A percentile compares a stretch with the other conserved stretches of the same genome.
Evolutionary conservation across 2,797 vertebrate species (phyloP).

Genomic region (Hippoglossus hippoglossus): DNA sequence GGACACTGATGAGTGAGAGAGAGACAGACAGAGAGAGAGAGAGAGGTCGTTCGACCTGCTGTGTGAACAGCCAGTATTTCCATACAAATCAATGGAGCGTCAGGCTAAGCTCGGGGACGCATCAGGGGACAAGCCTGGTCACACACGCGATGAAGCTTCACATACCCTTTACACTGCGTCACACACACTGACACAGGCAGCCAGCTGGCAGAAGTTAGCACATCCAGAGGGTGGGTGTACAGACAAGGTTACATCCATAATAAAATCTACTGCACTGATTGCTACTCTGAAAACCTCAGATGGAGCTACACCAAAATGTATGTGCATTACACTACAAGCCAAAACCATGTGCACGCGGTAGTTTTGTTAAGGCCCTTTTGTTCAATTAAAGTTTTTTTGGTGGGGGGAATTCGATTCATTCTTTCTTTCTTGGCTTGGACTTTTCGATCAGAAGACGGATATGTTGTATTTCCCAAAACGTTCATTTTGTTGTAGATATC

Average conservation of each 20-base stretch:
- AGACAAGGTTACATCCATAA: conserved; percentile 55
- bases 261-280: conserved; percentile 47
- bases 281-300: conserved; percentile 11
- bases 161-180: conserved; percentile 47
- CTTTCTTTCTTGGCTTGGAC: not conserved
- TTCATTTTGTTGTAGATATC: not conserved
- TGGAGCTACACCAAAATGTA: not conserved
- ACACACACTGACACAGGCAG: conserved; percentile 33
- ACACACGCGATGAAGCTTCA: conserved; percentile 54
- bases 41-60: conserved; percentile 65
- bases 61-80: conserved; percentile 80
- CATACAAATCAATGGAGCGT: conserved; percentile 84
- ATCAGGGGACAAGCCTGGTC: conserved; percentile 67
- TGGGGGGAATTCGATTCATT: not conserved
- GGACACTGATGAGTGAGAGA: conserved; percentile 69
- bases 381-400: not conserved
- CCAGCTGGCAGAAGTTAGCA: conserved; percentile 51
- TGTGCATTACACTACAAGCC: too few species aligned
- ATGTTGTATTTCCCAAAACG: not conserved
- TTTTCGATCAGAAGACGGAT: not conserved
- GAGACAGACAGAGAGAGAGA: conserved; percentile 38
- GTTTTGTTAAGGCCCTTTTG: not conserved
- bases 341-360: not conserved
- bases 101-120: conserved; percentile 67
- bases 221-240: conserved; percentile 40